phyloP scores from a whole-genome alignment of 2,797 vertebrate genomes.

The Philypnodon macrostomus region DNA sequence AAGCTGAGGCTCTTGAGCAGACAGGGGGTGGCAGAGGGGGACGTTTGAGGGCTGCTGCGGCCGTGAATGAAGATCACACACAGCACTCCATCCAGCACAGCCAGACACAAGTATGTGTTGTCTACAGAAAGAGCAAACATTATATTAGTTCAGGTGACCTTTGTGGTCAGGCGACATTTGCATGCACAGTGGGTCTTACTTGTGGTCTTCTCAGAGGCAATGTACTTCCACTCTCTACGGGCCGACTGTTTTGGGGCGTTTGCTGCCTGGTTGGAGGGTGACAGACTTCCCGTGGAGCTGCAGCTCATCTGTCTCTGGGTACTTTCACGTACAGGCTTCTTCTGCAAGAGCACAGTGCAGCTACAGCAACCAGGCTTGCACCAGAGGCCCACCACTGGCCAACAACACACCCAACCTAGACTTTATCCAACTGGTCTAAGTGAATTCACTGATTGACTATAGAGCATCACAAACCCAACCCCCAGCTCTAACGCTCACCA shows the following conservation, averaged over 20 bases:
- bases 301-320: slow-evolving; percentile 92
- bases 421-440: slow-evolving; percentile 18
- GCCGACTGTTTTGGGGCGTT: slow-evolving; percentile 82
- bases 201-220: slow-evolving; percentile 96
- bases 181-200: slow-evolving; percentile 77
- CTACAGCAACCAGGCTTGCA: slow-evolving; percentile 87
- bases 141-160: neutral
- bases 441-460: slow-evolving; percentile 4
- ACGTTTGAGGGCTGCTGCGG: slow-evolving; percentile 93
- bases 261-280: slow-evolving; percentile 88
- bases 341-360: slow-evolving; percentile 98
- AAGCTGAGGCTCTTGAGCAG: slow-evolving; percentile 95
- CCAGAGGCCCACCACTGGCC: slow-evolving; percentile 56
- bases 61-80: slow-evolving; percentile 96
- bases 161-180: neutral
- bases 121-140: slow-evolving; percentile 58
- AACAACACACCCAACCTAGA: slow-evolving; percentile 21
- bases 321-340: slow-evolving; percentile 94
- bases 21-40: slow-evolving; percentile 91
- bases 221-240: slow-evolving; percentile 98
- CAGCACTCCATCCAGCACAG: slow-evolving; percentile 91
- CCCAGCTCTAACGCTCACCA: slow-evolving; percentile 9
- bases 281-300: slow-evolving; percentile 91
- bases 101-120: slow-evolving; percentile 94
- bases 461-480: slow-evolving; percentile 23